Base-by-base conservation (phyloP, 2,888 invertebrate species). In the Spodoptera picta region DNA sequence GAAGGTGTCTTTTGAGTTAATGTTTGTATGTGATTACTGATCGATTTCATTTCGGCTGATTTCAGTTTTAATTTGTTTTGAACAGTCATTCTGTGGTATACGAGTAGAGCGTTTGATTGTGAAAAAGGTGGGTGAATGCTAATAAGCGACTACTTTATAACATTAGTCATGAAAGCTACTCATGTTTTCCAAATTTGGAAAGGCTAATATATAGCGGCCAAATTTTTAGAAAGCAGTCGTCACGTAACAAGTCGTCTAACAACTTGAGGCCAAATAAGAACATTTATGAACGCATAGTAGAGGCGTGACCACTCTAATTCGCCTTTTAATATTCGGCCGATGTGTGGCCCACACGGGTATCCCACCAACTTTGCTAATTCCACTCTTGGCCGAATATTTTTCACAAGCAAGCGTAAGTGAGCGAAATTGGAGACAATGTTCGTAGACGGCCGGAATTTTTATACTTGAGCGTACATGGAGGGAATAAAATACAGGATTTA, bases 271-370 rank as follows among this genome's bases (percentile, higher is more conserved):
- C 81, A 88, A 88, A 90, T 89, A 89, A 85, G 88, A 85, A 84
- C 89, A 88, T 91, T 89, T 90, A 89, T 87, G 88, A 83, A 84
- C 87, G 82, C 83, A 85, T 87, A 77, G 86, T 86, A 77, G 86
- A 82, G 76, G 80, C 87, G 85, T 88, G 90, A 85, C 86, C 86
- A 84, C 84, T 88, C 84, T 90, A 91, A 92, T 91, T 90, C 83
- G 83, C 84, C 87, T 89, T 90, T 92, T 92, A 91, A 92, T 92
- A 93, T 92, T 92, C 93, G 87, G 82, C 68, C 88, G 84, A 87
- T 90, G 90, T 90, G 85, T 89, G 81, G 81, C 81, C 83, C 83
- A 79, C 82, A 83, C 81, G 82, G 83, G 80, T 83, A 84, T 81
- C 79, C 77, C 79, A 76, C 79, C 74, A 91, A 90, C 89, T 90